Percentiles rank a stretch among this genome's conserved stretches.
Evolutionary conservation across 1,140 invertebrate species (phyloP).

Genomic region (Helicoverpa zea): DNA sequence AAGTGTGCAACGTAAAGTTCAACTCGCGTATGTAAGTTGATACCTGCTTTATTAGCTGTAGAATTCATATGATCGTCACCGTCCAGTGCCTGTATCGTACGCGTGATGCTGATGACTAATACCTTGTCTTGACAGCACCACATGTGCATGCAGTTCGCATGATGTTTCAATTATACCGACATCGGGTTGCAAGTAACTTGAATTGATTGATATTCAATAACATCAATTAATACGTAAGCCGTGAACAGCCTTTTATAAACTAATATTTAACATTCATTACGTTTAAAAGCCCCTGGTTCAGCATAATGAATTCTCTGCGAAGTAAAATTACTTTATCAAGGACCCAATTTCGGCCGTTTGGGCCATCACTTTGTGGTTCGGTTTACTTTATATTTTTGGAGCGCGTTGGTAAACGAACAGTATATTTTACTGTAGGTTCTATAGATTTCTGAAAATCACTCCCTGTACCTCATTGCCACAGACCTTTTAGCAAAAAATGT

Average conservation of each 20-base stretch:
- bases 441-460: too few relatives aligned
- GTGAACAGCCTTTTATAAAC: not conserved
- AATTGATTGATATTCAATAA: conserved; percentile 33
- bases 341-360: conserved; percentile 38
- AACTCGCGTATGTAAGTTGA: conserved; percentile 3
- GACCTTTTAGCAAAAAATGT: too few relatives aligned
- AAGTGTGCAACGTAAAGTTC: not conserved
- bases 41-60: conserved; percentile 3
- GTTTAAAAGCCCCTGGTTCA: not conserved
- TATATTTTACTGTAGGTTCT: not conserved
- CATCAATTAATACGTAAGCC: conserved; percentile 32
- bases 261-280: conserved; percentile 20
- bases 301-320: conserved; percentile 10
- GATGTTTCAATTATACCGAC: conserved; percentile 18
- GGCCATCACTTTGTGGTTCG: conserved; percentile 30
- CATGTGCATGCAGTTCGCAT: conserved; percentile 17
- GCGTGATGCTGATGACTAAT: conserved; percentile 30
- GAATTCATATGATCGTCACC: conserved; percentile 35
- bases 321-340: conserved; percentile 25
- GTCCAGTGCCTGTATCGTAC: conserved; percentile 18
- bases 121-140: not conserved
- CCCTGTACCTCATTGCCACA: too few relatives aligned
- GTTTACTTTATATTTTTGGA: conserved; percentile 25
- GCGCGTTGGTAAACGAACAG: not conserved
- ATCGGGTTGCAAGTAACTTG: conserved; percentile 4